Evolutionary conservation across 37 sponge, comb jelly and placozoan species (phyloP), one percentile per base, ranked within the genome.

Genomic region (Crambe crambe): DNA sequence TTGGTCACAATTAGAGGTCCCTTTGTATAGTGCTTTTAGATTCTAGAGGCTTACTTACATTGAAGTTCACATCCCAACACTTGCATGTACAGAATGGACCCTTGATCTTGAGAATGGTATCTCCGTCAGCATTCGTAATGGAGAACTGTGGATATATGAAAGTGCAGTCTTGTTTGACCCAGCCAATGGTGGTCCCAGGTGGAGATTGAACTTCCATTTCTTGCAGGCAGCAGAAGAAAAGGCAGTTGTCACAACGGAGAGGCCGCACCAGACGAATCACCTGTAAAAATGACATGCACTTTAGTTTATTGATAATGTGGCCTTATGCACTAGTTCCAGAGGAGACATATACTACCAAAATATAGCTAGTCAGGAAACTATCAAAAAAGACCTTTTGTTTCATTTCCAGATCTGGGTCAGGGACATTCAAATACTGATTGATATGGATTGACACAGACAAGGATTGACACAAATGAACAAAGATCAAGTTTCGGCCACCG

Each of bases 191-290:
- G 9, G 89, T 87, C n/a, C 97, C 97, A 15, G 95, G 95, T 5
- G 97, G 95, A n/a, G 95, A 84, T 84, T 97, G 88, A 42, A 97
- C 95, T 35, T 91, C 95, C 80, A 97, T 70, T 35, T 78, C 8
- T 66, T 97, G 95, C 12, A 91, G 88, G 76, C 97, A 94, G 83
- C 95, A 94, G 83, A 91, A 89, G 56, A 92, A 95, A 56, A 92
- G 94, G 74, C 84, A 89, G 44, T 73, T 36, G 25, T 64, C 34
- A 68, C 97, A 97, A 0, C 90, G 80, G 3, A 72, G 70, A 0
- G 97, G 95, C 17, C 97, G 78, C 70, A 83, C 79, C 30, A 94
- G 74, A 65, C 86, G 88, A 54, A 97, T 97, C 42, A 97, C 95
- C 82, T 87, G 59, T 23, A 66, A 3, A 36, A 8, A 62, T 62